phyloP scores from a whole-genome alignment of 2,113 vertebrate species.

The Eurystomus gularis region DNA sequence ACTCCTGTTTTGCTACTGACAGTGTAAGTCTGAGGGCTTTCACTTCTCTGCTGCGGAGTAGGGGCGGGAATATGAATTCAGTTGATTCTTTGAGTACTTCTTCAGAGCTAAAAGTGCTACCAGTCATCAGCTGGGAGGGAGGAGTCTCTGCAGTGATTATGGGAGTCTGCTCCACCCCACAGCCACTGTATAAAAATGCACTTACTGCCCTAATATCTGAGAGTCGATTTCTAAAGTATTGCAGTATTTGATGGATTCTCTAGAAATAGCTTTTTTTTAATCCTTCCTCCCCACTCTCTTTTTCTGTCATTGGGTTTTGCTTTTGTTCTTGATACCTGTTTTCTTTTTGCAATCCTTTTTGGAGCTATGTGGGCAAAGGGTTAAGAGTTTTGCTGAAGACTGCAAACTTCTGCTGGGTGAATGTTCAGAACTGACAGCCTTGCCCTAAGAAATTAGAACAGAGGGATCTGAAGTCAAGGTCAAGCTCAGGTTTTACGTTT shows the following conservation, averaged over 20 bases:
- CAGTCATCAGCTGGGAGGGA: neutral
- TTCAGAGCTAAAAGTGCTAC: neutral
- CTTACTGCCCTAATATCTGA: neutral
- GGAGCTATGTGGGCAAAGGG: accelerated
- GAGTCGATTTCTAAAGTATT: neutral
- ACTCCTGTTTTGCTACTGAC: neutral
- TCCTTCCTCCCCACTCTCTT: accelerated
- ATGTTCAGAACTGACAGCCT: neutral
- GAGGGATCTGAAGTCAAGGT: neutral
- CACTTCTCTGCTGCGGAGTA: neutral
- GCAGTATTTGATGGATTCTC: neutral
- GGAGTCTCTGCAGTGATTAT: neutral
- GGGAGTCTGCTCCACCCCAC: neutral
- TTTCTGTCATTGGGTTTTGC: neutral
- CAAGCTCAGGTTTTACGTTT: neutral
- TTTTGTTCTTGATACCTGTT: neutral
- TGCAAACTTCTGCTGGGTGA: neutral
- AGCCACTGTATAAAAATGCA: neutral
- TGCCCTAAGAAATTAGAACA: neutral
- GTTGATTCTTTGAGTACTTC: neutral
- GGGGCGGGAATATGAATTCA: neutral
- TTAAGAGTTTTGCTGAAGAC: neutral
- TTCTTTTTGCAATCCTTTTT: neutral
- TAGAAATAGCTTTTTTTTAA: neutral
- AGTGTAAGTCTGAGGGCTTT: neutral